These are phyloP conservation scores for Xanthorhoe spadicearia DNA, from an alignment of 2,888 invertebrate species.

Conservation along the genomic window DNA sequence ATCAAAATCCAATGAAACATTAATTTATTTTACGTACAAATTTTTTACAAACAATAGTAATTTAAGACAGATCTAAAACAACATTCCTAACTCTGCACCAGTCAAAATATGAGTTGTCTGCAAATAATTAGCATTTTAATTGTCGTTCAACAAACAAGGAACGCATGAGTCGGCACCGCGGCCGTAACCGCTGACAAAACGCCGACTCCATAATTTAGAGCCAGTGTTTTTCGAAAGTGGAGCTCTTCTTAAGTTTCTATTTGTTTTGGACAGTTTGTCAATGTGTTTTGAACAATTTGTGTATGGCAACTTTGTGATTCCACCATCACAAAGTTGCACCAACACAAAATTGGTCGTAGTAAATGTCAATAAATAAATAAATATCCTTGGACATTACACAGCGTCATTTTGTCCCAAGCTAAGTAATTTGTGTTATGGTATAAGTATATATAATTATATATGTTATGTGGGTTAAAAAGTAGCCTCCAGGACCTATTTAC, in stretches of 20 bases:
- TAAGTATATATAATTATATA: no score
- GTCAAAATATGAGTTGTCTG: slow-evolving; percentile 61
- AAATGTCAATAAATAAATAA: no score
- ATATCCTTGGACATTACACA: no score
- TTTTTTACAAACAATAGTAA: neutral
- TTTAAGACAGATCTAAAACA: slow-evolving; percentile 27
- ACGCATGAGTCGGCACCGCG: slow-evolving; percentile 45
- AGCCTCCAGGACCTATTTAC: no score
- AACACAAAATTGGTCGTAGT: neutral
- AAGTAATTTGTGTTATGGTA: no score
- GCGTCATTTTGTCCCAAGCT: no score
- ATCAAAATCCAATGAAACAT: neutral
- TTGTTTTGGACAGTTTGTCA: slow-evolving; percentile 9
- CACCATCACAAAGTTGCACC: no score
- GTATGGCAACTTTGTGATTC: slow-evolving; percentile 2
- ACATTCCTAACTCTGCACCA: slow-evolving; percentile 49
- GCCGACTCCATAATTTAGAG: slow-evolving; percentile 52
- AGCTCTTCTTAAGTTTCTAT: slow-evolving; percentile 22
- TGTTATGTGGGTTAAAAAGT: no score
- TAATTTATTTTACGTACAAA: neutral
- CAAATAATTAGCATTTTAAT: slow-evolving; percentile 78
- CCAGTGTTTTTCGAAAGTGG: slow-evolving; percentile 40
- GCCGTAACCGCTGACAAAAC: slow-evolving; percentile 43
- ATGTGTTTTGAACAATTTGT: no score
- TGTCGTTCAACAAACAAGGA: slow-evolving; percentile 59